Evolutionary conservation across 1,140 invertebrate genomes (phyloP).

Genomic region (Hyles vespertilio): DNA sequence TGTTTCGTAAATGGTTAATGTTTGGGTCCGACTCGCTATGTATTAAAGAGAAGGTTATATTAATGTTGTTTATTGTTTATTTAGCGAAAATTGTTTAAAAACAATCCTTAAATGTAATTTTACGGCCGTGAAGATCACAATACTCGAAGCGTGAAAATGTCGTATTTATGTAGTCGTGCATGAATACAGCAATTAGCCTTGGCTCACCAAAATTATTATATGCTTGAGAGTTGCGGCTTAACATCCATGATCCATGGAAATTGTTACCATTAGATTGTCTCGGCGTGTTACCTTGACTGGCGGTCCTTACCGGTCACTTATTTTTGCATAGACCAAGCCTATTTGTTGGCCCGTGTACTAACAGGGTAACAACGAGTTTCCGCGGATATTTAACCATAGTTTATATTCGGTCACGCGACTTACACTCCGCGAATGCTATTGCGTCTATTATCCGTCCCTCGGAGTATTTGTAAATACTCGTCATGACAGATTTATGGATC

Average conservation of each 20-base stretch:
- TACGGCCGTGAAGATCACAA: background rate
- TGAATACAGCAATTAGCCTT: slow-evolving; percentile 36
- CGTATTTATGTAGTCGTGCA: slow-evolving; percentile 11
- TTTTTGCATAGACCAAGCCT: slow-evolving; percentile 16
- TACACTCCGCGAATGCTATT: slow-evolving; percentile 33
- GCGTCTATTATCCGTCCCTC: slow-evolving; percentile 1
- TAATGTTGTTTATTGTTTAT: background rate
- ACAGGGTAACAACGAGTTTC: slow-evolving; percentile 23
- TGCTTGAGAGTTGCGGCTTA: slow-evolving; percentile 44
- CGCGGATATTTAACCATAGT: slow-evolving; percentile 12
- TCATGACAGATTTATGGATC: slow-evolving; percentile 17
- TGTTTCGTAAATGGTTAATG: no score
- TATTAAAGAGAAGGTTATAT: no score
- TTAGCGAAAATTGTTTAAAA: background rate
- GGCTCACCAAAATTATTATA: slow-evolving; percentile 43
- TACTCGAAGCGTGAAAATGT: background rate
- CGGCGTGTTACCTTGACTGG: slow-evolving; percentile 48
- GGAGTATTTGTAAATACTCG: slow-evolving; percentile 15
- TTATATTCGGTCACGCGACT: slow-evolving; percentile 13
- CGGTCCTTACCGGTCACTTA: slow-evolving; percentile 28
- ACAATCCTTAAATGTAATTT: background rate
- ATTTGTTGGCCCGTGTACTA: slow-evolving; percentile 8
- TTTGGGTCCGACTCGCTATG: no score
- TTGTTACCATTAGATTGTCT: slow-evolving; percentile 46
- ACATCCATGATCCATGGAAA: slow-evolving; percentile 58